phyloP scores from a whole-genome alignment of 2,888 invertebrate species.

The Hypomecis punctinalis region DNA sequence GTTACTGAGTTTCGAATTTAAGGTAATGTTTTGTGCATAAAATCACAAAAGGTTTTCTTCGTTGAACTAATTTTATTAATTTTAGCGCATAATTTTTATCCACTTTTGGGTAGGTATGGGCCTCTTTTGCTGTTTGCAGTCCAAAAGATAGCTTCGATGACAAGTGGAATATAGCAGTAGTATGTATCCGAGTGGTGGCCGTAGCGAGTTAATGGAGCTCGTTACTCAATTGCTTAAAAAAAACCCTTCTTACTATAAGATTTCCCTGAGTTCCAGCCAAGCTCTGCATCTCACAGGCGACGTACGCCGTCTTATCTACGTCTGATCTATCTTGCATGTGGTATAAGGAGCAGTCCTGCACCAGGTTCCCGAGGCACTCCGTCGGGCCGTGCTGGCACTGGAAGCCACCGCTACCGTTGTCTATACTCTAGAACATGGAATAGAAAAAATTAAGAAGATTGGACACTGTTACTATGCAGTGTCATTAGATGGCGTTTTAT shows the following conservation, averaged over 20 bases:
- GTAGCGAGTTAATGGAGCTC: no score
- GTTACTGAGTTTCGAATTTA: no score
- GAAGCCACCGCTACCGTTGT: slow-evolving; percentile 71
- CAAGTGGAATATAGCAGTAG: no score
- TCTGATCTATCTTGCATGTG: slow-evolving; percentile 59
- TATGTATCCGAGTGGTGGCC: no score
- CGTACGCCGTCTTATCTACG: slow-evolving; percentile 70
- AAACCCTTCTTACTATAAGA: slow-evolving; percentile 56
- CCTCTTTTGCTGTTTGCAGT: no score
- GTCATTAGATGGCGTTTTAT: not conserved
- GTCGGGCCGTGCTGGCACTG: slow-evolving; percentile 87
- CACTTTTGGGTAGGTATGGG: no score
- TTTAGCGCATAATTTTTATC: no score
- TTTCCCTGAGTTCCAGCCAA: slow-evolving; percentile 64
- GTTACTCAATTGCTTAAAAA: no score
- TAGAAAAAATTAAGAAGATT: not conserved
- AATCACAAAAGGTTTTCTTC: no score
- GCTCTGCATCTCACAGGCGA: slow-evolving; percentile 81
- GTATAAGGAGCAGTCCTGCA: slow-evolving; percentile 86
- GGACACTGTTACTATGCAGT: not conserved
- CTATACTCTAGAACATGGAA: slow-evolving; percentile 62
- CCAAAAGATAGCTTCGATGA: no score
- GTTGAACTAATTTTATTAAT: no score
- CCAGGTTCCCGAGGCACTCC: slow-evolving; percentile 86
- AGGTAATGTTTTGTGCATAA: no score